phyloP scores from a whole-genome alignment of 2,797 vertebrate species.

The Halcyon badia region DNA sequence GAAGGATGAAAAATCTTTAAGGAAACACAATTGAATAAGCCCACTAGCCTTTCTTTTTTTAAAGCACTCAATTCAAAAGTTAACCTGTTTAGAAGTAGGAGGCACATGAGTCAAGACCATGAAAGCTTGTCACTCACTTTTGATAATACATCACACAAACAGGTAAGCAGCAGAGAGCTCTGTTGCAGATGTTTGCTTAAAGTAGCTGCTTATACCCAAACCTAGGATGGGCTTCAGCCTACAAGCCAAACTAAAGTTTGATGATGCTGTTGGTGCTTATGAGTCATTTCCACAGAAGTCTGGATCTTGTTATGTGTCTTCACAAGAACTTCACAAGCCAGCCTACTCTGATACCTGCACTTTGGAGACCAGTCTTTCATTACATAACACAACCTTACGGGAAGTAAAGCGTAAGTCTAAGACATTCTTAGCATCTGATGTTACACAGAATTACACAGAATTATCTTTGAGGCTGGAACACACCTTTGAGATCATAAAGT shows the following conservation, averaged over 20 bases:
- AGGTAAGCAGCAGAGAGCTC: background rate
- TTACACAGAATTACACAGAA: too few relatives aligned
- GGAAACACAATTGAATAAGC: background rate
- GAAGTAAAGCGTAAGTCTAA: background rate
- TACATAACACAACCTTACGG: fast-evolving
- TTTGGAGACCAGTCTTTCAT: background rate
- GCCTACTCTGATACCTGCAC: background rate
- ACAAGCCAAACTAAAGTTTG: background rate
- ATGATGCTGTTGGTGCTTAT: background rate
- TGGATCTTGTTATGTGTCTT: fast-evolving
- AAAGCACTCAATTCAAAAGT: background rate
- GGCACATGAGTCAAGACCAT: background rate
- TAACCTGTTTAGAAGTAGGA: background rate
- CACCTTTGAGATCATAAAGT: too few relatives aligned
- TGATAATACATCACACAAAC: background rate
- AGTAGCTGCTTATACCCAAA: background rate
- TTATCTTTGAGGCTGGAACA: too few relatives aligned
- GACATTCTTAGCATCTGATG: fast-evolving
- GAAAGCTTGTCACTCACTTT: background rate
- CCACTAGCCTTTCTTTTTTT: background rate
- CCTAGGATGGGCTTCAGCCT: background rate
- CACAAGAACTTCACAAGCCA: background rate
- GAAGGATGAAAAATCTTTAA: background rate
- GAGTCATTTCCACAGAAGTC: background rate
- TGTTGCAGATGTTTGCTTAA: background rate